phyloP scores from a whole-genome alignment of 2,113 vertebrate genomes.

The Silurus asotus region DNA sequence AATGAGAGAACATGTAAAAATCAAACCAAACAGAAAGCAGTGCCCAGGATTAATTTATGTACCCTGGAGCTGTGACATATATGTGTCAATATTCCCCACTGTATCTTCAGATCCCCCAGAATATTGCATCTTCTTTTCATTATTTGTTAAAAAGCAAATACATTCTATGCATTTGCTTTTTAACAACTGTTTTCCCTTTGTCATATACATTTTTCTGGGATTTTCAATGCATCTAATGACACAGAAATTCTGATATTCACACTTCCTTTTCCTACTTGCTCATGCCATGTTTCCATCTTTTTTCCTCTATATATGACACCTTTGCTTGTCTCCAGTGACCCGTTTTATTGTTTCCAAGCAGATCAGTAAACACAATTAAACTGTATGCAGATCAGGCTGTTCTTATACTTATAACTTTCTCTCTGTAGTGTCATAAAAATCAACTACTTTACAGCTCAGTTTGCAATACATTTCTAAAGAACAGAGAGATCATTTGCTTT shows the following conservation, averaged over 20 bases:
- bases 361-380: conserved; percentile 69
- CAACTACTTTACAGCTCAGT: conserved; percentile 66
- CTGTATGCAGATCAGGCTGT: conserved; percentile 62
- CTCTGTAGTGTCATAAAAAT: conserved; percentile 63
- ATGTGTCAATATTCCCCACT: not conserved
- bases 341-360: conserved; percentile 70
- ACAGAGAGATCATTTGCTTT: conserved; percentile 54
- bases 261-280: not conserved
- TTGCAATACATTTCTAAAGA: conserved; percentile 61
- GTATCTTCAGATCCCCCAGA: not conserved
- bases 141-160: not conserved
- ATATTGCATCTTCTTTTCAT: not conserved
- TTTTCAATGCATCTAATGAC: conserved; percentile 47
- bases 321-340: conserved; percentile 66
- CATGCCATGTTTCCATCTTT: conserved; percentile 35
- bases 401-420: conserved; percentile 64
- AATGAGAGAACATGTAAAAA: not conserved
- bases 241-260: conserved; percentile 51
- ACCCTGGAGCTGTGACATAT: not conserved
- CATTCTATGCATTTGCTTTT: too few relatives aligned
- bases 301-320: conserved; percentile 52
- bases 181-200: conserved; percentile 18
- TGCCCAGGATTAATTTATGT: not conserved
- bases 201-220: conserved; percentile 46
- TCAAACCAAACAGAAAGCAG: not conserved